These are phyloP conservation scores for Arremon aurantiirostris DNA, from an alignment of 2,797 vertebrate genomes.

Conservation along the genomic window DNA sequence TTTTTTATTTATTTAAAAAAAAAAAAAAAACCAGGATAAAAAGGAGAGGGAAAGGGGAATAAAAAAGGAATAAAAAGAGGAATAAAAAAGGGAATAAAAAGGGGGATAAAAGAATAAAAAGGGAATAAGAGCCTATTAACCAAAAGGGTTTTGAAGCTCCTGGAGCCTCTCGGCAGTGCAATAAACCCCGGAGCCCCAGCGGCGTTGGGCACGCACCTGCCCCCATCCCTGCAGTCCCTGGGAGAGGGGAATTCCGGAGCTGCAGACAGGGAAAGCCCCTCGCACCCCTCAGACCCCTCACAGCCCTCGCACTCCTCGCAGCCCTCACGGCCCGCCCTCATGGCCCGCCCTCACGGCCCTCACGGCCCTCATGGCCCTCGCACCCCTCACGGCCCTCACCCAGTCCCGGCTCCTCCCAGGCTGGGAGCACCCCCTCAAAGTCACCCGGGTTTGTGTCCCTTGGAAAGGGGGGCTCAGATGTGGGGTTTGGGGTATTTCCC, in stretches of 20 bases:
- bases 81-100: no score
- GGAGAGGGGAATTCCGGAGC: not conserved
- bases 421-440: not conserved
- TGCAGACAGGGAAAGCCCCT: not conserved
- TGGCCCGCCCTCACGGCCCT: no score
- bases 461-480: accelerated
- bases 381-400: no score
- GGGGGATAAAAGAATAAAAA: no score
- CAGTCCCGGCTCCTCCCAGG: not conserved
- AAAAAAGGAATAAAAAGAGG: no score
- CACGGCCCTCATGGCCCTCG: no score
- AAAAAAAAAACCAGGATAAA: no score
- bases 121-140: not conserved
- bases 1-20: no score
- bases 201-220: not conserved
- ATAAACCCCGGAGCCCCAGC: accelerated
- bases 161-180: not conserved
- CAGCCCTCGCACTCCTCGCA: no score
- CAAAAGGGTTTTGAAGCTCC: not conserved
- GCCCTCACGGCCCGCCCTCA: no score
- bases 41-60: no score
- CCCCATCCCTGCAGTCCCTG: accelerated
- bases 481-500: accelerated
- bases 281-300: no score
- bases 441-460: not conserved